Evolutionary conservation across 1,140 invertebrate species (phyloP).

Genomic region (Plectus sambesii): DNA sequence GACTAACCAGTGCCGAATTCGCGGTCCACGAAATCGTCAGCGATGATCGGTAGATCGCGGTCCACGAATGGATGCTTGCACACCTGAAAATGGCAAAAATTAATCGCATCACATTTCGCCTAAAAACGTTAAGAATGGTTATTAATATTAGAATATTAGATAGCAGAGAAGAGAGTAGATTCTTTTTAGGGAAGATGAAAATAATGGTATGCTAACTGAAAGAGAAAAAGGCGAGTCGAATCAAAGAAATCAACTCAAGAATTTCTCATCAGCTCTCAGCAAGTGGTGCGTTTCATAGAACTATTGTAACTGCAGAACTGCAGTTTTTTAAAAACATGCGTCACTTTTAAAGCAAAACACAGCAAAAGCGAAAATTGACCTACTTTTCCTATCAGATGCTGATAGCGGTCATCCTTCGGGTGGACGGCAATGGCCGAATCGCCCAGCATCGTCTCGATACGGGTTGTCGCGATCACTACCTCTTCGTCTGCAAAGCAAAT

Average conservation of each 20-base stretch:
- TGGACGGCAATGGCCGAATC: constrained; percentile 96
- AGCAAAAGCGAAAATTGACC: background rate
- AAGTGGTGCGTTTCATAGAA: constrained; percentile 55
- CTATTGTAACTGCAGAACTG: constrained; percentile 3
- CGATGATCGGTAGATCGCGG: constrained; percentile 69
- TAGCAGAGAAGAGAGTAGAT: no score
- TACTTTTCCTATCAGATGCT: constrained; percentile 47
- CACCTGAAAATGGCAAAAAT: constrained; percentile 71
- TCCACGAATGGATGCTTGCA: constrained; percentile 71
- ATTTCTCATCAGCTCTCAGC: no score
- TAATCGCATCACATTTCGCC: constrained; percentile 58
- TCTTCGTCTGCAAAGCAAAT: constrained; percentile 59
- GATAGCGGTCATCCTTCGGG: constrained; percentile 64
- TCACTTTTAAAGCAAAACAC: background rate
- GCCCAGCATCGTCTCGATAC: constrained; percentile 95
- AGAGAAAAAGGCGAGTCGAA: no score
- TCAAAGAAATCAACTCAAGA: no score
- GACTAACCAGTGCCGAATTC: constrained; percentile 86
- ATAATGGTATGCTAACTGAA: no score
- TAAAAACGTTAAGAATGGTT: no score
- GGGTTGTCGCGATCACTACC: constrained; percentile 85
- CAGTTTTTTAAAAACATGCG: background rate
- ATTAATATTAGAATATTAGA: no score
- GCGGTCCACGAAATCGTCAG: constrained; percentile 81
- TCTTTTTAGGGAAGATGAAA: no score